Evolutionary conservation across 2,888 invertebrate genomes (phyloP).

Genomic region (Carterocephalus palaemon): DNA sequence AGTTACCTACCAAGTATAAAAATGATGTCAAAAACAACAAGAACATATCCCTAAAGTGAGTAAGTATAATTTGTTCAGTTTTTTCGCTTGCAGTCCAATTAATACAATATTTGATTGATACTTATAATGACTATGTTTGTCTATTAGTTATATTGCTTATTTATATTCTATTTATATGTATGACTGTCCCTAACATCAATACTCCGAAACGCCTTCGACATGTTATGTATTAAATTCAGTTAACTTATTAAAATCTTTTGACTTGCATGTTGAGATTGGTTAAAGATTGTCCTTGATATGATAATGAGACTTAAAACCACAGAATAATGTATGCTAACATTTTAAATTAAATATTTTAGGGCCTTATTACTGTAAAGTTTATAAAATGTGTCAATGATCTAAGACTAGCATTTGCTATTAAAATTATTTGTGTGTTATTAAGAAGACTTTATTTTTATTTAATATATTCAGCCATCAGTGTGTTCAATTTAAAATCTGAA

Average conservation of each 20-base stretch:
- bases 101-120: constrained; percentile 12
- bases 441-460: not conserved
- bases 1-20: too few relatives aligned
- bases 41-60: too few relatives aligned
- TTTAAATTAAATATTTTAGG: too few relatives aligned
- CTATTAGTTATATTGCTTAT: constrained; percentile 7
- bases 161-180: not conserved
- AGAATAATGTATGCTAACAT: too few relatives aligned
- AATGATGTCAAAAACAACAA: too few relatives aligned
- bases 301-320: too few relatives aligned
- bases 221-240: too few relatives aligned
- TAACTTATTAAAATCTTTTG: too few relatives aligned
- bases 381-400: constrained; percentile 4
- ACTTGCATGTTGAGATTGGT: too few relatives aligned
- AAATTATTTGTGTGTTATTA: not conserved
- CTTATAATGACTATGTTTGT: constrained; percentile 2
- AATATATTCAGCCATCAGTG: constrained; percentile 11
- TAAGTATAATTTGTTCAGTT: too few relatives aligned
- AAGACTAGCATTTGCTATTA: not conserved
- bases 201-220: constrained; percentile 7
- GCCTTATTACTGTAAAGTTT: constrained; percentile 8
- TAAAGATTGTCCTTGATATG: too few relatives aligned
- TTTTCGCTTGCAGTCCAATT: too few relatives aligned
- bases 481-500: constrained; percentile 21
- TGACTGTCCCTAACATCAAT: constrained; percentile 24